Conservation (phyloP, 2,797 vertebrate genomes). For the Cygnus olor region DNA sequence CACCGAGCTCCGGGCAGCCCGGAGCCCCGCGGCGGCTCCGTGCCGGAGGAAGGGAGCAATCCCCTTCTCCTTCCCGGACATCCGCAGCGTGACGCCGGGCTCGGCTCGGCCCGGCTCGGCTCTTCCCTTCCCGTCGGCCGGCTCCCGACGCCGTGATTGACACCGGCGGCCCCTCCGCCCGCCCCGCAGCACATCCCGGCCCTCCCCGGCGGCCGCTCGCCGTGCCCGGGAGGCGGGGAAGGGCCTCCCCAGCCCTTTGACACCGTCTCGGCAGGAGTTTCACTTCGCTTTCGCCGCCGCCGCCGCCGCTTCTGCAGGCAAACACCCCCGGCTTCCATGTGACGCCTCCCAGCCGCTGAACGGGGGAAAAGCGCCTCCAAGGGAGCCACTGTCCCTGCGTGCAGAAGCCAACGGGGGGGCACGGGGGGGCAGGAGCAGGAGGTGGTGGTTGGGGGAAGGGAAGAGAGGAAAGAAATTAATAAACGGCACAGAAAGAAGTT, state of each 20-base stretch:
- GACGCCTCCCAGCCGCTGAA: constrained; percentile 18
- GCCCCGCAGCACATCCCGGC: constrained; percentile 33
- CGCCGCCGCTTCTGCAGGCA: background rate
- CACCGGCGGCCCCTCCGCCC: constrained; percentile 32
- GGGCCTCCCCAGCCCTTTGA: constrained; percentile 60
- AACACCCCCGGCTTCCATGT: background rate
- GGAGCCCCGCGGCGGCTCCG: background rate
- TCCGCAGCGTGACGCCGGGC: constrained; percentile 75
- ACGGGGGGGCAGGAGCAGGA: background rate
- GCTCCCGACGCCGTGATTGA: constrained; percentile 55
- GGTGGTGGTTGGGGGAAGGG: background rate
- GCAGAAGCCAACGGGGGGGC: constrained; percentile 20
- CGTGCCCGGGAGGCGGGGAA: constrained; percentile 65
- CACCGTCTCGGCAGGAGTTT: constrained; percentile 35
- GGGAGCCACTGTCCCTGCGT: constrained; percentile 68
- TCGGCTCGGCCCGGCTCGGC: constrained; percentile 20
- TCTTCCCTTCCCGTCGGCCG: constrained; percentile 33
- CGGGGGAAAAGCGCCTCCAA: constrained; percentile 71
- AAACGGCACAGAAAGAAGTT: background rate
- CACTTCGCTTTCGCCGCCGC: constrained; percentile 22
- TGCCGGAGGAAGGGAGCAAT: constrained; percentile 15
- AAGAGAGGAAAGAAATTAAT: constrained; percentile 28
- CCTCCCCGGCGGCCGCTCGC: constrained; percentile 35
- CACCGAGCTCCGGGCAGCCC: background rate
- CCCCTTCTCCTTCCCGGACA: constrained; percentile 64